A percentile compares a stretch with the other conserved stretches of the same genome.
Evolutionary conservation across 2,113 vertebrate genomes (phyloP).

Genomic region (Crocuta crocuta): DNA sequence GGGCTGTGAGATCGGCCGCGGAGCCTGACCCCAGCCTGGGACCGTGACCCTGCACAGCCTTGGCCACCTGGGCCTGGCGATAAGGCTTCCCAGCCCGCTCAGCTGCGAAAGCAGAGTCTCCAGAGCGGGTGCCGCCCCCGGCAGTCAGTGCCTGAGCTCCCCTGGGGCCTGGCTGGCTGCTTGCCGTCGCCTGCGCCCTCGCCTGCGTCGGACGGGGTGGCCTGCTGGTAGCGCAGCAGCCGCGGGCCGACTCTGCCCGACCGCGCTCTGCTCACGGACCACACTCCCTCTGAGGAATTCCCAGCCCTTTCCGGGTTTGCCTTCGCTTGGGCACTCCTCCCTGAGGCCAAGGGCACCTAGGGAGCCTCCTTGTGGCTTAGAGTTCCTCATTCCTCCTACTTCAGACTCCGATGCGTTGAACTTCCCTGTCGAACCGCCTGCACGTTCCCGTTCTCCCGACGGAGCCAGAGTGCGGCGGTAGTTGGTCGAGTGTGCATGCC

Average conservation of each 20-base stretch:
- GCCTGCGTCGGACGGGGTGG: too few relatives aligned
- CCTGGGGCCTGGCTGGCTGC: fast-evolving
- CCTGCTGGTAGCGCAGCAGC: neutral
- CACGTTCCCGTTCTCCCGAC: fast-evolving
- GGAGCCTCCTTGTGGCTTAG: neutral
- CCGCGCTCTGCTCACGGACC: fast-evolving
- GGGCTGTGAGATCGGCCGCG: neutral
- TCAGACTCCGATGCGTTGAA: neutral
- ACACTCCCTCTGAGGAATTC: neutral
- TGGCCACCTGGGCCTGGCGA: neutral
- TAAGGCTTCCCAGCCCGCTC: neutral
- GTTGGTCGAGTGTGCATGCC: fast-evolving
- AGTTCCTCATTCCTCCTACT: neutral
- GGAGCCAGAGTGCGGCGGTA: fast-evolving
- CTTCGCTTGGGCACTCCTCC: neutral
- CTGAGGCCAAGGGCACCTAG: too few relatives aligned
- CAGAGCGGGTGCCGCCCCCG: neutral
- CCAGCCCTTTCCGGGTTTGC: neutral
- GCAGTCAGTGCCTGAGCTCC: neutral
- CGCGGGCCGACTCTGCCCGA: fast-evolving
- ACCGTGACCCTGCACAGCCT: too few relatives aligned
- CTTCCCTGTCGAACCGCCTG: neutral
- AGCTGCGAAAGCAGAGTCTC: too few relatives aligned
- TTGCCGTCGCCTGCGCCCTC: neutral
- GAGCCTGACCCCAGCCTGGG: neutral